Evolutionary conservation across 2,797 vertebrate species (phyloP).

Genomic region (Coregonus ussuriensis): DNA sequence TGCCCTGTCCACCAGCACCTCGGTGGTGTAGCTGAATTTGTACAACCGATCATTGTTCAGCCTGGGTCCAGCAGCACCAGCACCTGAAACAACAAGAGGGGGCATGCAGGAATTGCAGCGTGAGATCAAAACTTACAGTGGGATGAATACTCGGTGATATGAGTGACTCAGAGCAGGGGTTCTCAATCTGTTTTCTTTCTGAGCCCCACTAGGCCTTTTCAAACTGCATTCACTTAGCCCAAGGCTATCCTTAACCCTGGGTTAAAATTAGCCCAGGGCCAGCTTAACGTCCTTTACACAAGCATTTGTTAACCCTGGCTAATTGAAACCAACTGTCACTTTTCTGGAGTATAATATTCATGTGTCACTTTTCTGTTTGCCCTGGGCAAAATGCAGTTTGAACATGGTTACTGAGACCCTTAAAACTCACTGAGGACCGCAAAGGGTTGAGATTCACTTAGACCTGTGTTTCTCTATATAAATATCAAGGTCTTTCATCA

Average conservation of each 20-base stretch:
- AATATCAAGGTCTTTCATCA: neutral
- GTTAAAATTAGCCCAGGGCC: neutral
- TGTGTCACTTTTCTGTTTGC: neutral
- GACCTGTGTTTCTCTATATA: neutral
- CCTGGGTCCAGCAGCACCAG: conserved; percentile 81
- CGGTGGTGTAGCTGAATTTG: conserved; percentile 86
- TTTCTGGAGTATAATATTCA: too few relatives aligned
- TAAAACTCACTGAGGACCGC: neutral
- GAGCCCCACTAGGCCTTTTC: neutral
- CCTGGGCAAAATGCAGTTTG: neutral
- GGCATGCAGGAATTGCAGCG: neutral
- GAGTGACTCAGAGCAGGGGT: neutral
- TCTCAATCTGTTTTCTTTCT: neutral
- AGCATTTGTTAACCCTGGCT: neutral
- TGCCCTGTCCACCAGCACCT: conserved; percentile 81
- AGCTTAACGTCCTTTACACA: neutral
- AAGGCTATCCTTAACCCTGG: neutral
- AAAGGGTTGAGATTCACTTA: neutral
- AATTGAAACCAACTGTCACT: too few relatives aligned
- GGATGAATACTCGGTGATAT: neutral
- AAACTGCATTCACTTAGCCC: neutral
- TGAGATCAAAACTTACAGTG: neutral
- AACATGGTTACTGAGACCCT: neutral
- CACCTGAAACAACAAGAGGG: conserved; percentile 77
- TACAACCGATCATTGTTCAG: conserved; percentile 91